Conservation (phyloP, 64 coral and sea anemone species). For the Trachythela sp. region DNA sequence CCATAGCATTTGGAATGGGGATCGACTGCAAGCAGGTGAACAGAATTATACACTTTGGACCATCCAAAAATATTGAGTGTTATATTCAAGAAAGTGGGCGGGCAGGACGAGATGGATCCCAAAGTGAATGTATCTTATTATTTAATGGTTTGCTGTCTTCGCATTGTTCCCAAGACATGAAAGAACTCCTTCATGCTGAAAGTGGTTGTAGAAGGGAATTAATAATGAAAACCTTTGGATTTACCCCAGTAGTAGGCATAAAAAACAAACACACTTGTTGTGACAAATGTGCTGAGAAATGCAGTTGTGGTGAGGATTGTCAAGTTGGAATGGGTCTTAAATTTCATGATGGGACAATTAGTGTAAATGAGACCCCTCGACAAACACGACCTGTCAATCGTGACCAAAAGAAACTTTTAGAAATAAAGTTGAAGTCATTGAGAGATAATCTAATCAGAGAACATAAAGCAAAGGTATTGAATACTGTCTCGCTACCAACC, state of each 20-base stretch:
- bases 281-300: background rate
- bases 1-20: background rate
- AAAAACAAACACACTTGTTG: background rate
- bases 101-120: background rate
- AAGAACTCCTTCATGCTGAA: too few relatives aligned
- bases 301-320: background rate
- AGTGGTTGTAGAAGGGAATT: background rate
- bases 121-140: background rate
- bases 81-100: conserved; percentile 20
- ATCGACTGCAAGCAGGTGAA: conserved; percentile 8
- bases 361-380: background rate
- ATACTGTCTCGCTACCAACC: background rate
- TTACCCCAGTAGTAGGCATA: background rate
- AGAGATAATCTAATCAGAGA: background rate
- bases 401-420: background rate
- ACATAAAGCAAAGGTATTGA: background rate
- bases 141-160: background rate
- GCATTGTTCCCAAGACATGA: too few relatives aligned
- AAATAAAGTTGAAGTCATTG: background rate
- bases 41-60: conserved; percentile 28
- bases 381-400: background rate
- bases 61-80: background rate
- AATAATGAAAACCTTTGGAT: background rate
- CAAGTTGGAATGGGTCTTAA: background rate
- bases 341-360: background rate